Evolutionary conservation across 2,888 invertebrate genomes (phyloP).

Genomic region (Nasonia oneida): DNA sequence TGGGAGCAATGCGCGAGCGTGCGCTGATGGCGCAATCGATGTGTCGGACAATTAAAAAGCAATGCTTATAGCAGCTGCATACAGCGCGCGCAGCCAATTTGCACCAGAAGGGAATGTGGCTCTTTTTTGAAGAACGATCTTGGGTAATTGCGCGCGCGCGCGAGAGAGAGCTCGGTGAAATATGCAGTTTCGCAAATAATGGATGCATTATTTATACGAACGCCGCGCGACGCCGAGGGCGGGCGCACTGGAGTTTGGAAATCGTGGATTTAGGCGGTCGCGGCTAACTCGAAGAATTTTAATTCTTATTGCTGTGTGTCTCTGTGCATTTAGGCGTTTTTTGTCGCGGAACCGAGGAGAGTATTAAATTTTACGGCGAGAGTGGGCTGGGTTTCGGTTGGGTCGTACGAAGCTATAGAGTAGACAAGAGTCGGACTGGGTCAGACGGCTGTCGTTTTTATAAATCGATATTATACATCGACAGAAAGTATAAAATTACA

Average conservation of each 20-base stretch:
- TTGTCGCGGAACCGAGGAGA: too few relatives aligned
- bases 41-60: slow-evolving; percentile 23
- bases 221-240: slow-evolving; percentile 1
- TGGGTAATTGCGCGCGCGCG: neutral
- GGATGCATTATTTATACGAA: slow-evolving; percentile 24
- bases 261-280: neutral
- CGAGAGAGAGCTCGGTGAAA: too few relatives aligned
- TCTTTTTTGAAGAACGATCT: slow-evolving; percentile 10
- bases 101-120: neutral
- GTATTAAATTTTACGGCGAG: too few relatives aligned
- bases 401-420: neutral
- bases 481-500: neutral
- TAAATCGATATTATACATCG: too few relatives aligned
- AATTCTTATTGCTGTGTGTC: neutral
- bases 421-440: neutral
- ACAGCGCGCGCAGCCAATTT: neutral
- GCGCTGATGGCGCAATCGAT: neutral
- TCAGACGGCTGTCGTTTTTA: neutral
- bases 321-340: too few relatives aligned
- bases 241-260: slow-evolving; percentile 2
- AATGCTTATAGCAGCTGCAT: neutral
- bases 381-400: too few relatives aligned
- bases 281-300: neutral
- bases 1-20: neutral
- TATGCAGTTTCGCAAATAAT: slow-evolving; percentile 37